Evolutionary conservation across 2,888 invertebrate genomes (phyloP).

Genomic region (Dolichomitus sp.): DNA sequence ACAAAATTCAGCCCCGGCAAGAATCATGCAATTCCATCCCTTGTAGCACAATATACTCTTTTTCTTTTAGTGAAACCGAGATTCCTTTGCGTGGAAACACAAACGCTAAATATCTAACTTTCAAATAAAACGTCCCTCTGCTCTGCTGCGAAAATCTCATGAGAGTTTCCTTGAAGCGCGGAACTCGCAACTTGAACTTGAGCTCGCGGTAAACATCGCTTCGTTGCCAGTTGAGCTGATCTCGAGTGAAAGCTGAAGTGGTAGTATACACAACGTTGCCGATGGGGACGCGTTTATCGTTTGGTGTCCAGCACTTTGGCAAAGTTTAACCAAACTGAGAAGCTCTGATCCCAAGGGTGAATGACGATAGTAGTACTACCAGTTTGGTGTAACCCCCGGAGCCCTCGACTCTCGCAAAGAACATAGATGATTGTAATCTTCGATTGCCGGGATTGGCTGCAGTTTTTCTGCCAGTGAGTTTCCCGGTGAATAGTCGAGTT

Average conservation of each 20-base stretch:
- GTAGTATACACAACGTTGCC: constrained; percentile 11
- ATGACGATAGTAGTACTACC: constrained; percentile 7
- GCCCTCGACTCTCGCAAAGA: neutral
- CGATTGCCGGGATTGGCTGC: constrained; percentile 5
- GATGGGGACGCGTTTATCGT: constrained; percentile 42
- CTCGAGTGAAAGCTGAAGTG: constrained; percentile 31
- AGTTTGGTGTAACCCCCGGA: neutral
- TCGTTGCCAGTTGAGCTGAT: constrained; percentile 29
- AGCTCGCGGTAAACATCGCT: constrained; percentile 40
- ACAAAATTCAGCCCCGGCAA: too few species aligned
- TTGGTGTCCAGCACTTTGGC: constrained; percentile 35
- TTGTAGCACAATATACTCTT: neutral
- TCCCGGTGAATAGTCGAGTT: neutral
- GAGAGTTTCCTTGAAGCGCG: neutral
- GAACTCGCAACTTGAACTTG: constrained; percentile 16
- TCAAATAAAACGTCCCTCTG: neutral
- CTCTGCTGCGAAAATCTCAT: neutral
- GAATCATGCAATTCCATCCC: too few species aligned
- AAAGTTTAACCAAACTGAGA: constrained; percentile 28
- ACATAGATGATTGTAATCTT: constrained; percentile 30
- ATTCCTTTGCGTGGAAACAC: neutral
- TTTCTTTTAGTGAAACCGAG: neutral
- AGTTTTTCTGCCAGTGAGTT: constrained; percentile 4
- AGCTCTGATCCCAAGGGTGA: constrained; percentile 31
- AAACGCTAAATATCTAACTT: constrained; percentile 1